phyloP scores from a whole-genome alignment of 2,113 vertebrate species.

The Syngnathus floridae region DNA sequence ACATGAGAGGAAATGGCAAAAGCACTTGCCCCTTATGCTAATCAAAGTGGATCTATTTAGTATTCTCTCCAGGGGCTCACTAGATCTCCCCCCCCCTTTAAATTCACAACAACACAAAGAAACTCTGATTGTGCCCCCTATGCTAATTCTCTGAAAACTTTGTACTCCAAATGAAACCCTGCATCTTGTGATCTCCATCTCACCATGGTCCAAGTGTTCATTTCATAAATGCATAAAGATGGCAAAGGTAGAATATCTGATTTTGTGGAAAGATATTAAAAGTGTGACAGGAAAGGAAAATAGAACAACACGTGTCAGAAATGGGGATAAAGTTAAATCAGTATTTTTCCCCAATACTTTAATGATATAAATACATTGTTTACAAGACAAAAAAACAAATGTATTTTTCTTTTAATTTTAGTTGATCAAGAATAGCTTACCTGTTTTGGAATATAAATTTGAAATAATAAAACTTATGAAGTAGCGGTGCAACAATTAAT shows the following conservation, averaged over 20 bases:
- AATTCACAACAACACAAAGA: slow-evolving; percentile 40
- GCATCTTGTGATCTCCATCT: slow-evolving; percentile 45
- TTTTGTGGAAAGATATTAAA: slow-evolving; percentile 34
- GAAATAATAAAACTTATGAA: too few species aligned
- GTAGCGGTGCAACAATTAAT: too few species aligned
- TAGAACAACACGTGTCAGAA: neutral
- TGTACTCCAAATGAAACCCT: slow-evolving; percentile 49
- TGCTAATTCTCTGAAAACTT: slow-evolving; percentile 41
- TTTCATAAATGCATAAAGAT: slow-evolving; percentile 43
- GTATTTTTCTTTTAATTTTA: too few species aligned
- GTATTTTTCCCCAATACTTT: too few species aligned
- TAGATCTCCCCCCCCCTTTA: slow-evolving; percentile 8
- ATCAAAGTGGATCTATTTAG: slow-evolving; percentile 32
- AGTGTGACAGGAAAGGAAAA: neutral
- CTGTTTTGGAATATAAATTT: too few species aligned
- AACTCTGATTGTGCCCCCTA: slow-evolving; percentile 34
- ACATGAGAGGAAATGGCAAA: slow-evolving; percentile 29
- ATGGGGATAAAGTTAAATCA: neutral
- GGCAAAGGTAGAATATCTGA: slow-evolving; percentile 45
- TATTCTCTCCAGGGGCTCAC: slow-evolving; percentile 31
- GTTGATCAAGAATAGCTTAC: too few species aligned
- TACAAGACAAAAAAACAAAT: too few species aligned
- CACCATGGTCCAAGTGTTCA: slow-evolving; percentile 43
- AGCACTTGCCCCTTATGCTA: slow-evolving; percentile 24
- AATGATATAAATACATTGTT: too few species aligned